Evolutionary conservation across 2,113 vertebrate species (phyloP).

Genomic region (Leptobrachium ailaonicum): DNA sequence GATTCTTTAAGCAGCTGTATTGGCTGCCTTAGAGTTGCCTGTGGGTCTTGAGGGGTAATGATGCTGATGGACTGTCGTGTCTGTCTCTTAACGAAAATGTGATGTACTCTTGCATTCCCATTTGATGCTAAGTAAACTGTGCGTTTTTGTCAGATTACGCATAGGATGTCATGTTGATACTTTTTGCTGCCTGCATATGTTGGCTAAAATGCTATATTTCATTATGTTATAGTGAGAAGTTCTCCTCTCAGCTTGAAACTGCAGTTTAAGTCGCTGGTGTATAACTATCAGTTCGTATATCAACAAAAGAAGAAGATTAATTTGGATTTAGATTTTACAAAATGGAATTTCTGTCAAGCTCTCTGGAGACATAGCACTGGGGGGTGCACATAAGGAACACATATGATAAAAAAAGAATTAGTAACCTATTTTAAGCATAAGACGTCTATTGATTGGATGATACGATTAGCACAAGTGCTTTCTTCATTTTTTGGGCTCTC

Average conservation of each 20-base stretch:
- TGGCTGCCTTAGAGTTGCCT: conserved; percentile 51
- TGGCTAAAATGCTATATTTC: conserved; percentile 37
- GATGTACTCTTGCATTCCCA: conserved; percentile 52
- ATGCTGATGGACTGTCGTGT: conserved; percentile 49
- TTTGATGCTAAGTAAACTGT: conserved; percentile 57
- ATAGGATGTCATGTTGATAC: conserved; percentile 37
- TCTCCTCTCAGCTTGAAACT: conserved; percentile 43
- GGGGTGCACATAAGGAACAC: no score
- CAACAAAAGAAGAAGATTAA: no score
- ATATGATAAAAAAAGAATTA: no score
- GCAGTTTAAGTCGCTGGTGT: conserved; percentile 35
- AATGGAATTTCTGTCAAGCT: no score
- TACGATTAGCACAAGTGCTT: no score
- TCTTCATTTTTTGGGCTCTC: no score
- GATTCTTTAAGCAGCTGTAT: conserved; percentile 50
- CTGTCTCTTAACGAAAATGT: conserved; percentile 44
- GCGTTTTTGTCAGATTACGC: conserved; percentile 48
- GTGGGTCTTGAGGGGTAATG: conserved; percentile 43
- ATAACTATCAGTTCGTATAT: conserved; percentile 12
- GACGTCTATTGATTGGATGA: no score
- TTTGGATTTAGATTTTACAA: no score
- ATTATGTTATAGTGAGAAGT: conserved; percentile 52
- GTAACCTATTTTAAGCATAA: no score
- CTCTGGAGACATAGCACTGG: no score
- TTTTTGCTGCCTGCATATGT: conserved; percentile 44